Base-by-base conservation (phyloP, 1,140 invertebrate species). In the Orius insidiosus region DNA sequence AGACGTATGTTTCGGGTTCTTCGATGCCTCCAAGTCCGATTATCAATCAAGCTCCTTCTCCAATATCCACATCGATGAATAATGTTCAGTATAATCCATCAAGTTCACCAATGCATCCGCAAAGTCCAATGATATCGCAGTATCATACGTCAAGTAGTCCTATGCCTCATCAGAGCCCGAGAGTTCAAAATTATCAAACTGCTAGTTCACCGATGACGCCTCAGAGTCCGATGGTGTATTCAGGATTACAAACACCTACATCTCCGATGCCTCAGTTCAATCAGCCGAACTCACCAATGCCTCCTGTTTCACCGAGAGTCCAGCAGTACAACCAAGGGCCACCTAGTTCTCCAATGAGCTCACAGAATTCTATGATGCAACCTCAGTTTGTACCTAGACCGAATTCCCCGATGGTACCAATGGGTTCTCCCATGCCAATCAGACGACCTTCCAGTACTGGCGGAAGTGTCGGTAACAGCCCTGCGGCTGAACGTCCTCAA, bases 81-180 rank as follows among this genome's bases (percentile, higher is more conserved):
- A 43, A 43, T 11, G 14, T 30, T 50, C 65, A 64, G 65, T 58
- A 45, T 40, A 47, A 37, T 45, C 31, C 42, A 46, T 45, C 36
- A 45, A 63, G 51, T 41, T 70, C 69, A 3, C 70, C 71, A 9
- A 70, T 72, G 68, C 60, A 70, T 0, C 63, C 63, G 1, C 58
- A 57, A 47, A 63, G 62, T 53, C 62, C 63, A 0, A 52, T 61
- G 52, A 39, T 63, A 9, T 53, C 50, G 45, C 65, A 68, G 38
- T 67, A 63, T 1, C 68, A 67, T 50, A 70, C 69, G 2, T 68
- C 69, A 0, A 69, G 61, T 54, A 66, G 70, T 16, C 70, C 70
- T 14, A 60, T 72, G 41, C 65, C 66, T 48, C 65, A 67, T 44
- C 66, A 68, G 47, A 51, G 49, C 30, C 49, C 46, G 16, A 44